A percentile compares a stretch with the other conserved stretches of the same genome.
Evolutionary conservation across 2,888 invertebrate genomes (phyloP).

Genomic region (Bimastos eiseni): DNA sequence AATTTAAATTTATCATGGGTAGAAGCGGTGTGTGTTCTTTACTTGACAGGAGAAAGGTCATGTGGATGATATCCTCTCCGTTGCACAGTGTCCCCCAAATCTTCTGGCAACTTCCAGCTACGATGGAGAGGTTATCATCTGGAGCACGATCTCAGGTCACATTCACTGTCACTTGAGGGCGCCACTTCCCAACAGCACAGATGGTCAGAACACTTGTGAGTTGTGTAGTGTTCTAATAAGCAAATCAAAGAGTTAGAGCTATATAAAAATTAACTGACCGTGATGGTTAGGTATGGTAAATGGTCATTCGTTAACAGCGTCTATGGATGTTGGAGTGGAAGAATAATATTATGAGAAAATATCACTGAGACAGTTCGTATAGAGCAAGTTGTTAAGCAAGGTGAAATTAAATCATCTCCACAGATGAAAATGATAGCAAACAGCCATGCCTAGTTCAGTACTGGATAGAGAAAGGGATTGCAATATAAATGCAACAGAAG

Average conservation of each 20-base stretch:
- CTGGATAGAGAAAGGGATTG: too few relatives aligned
- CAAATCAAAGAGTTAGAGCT: too few relatives aligned
- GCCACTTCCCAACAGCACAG: constrained; percentile 46
- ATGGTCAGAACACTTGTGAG: neutral
- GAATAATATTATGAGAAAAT: neutral
- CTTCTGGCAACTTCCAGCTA: constrained; percentile 62
- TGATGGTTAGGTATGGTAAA: neutral
- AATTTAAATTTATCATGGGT: neutral
- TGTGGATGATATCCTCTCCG: constrained; percentile 60
- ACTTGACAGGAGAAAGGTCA: constrained; percentile 56
- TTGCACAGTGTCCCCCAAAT: constrained; percentile 60
- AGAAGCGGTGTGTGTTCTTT: neutral
- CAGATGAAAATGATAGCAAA: neutral
- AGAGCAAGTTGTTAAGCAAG: neutral
- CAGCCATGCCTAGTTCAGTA: neutral
- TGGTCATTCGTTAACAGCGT: neutral
- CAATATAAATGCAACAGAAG: too few relatives aligned
- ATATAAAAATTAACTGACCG: neutral
- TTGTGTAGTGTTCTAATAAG: neutral
- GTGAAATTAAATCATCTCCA: neutral
- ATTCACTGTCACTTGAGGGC: constrained; percentile 60
- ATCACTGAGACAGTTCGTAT: neutral
- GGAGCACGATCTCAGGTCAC: constrained; percentile 63
- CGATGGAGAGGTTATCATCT: constrained; percentile 62
- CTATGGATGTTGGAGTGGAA: neutral